Percentiles rank a stretch among this genome's conserved stretches.
phyloP scores from a whole-genome alignment of 2,797 vertebrate species.

The Squalus acanthias region DNA sequence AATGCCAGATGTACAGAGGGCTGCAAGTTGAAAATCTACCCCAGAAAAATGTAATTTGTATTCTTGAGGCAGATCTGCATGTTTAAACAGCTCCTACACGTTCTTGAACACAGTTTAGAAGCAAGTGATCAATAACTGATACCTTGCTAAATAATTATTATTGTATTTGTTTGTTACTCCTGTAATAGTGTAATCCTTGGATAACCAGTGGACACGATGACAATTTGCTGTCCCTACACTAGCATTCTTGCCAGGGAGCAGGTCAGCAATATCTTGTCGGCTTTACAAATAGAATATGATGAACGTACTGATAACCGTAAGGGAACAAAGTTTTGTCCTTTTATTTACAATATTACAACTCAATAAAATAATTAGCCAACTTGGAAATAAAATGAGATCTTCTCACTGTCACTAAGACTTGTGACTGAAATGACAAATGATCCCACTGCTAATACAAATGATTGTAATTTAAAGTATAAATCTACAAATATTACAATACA shows the following conservation, averaged over 20 bases:
- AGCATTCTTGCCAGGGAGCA: too few relatives aligned
- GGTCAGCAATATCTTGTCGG: not conserved
- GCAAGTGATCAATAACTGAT: not conserved
- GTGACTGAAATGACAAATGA: not conserved
- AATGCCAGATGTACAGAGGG: not conserved
- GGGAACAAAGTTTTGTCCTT: not conserved
- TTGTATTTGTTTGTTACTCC: not conserved
- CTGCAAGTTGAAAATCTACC: not conserved
- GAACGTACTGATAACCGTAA: not conserved
- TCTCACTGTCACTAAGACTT: not conserved
- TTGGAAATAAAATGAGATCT: not conserved
- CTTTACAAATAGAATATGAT: not conserved
- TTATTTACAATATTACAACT: not conserved
- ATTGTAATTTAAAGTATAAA: constrained; percentile 4
- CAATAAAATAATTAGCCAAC: not conserved
- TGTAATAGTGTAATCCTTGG: not conserved
- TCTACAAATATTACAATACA: not conserved
- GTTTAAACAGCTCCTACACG: not conserved
- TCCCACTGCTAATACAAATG: not conserved
- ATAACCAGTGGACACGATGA: not conserved
- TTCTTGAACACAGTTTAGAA: not conserved
- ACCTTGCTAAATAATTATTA: not conserved
- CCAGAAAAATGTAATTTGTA: not conserved
- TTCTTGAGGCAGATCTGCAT: not conserved
- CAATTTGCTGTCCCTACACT: not conserved